These are phyloP conservation scores for Hypomecis punctinalis DNA, from an alignment of 2,888 invertebrate genomes.

Conservation along the genomic window DNA sequence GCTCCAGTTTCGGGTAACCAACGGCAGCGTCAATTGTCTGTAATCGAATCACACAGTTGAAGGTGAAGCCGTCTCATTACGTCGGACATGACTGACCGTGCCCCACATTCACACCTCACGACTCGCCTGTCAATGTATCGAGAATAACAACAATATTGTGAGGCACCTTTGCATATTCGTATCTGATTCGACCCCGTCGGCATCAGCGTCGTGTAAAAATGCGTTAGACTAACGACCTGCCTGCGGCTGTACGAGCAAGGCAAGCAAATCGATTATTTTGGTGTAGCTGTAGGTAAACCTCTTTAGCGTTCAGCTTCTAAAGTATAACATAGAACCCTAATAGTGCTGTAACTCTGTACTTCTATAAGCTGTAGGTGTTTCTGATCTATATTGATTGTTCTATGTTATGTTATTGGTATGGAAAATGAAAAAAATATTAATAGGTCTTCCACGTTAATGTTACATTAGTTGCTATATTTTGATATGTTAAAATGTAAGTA, in stretches of 20 bases:
- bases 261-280: slow-evolving; percentile 6
- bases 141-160: slow-evolving; percentile 21
- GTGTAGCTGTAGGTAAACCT: too few species aligned
- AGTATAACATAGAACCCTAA: too few species aligned
- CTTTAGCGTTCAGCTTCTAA: too few species aligned
- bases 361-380: too few species aligned
- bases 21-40: slow-evolving; percentile 19
- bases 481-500: too few species aligned
- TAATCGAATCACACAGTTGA: slow-evolving; percentile 30
- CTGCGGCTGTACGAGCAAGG: slow-evolving; percentile 26
- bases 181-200: slow-evolving; percentile 10
- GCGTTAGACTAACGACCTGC: slow-evolving; percentile 36
- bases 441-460: too few species aligned
- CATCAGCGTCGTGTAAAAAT: slow-evolving; percentile 11
- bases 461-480: too few species aligned
- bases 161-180: slow-evolving; percentile 14
- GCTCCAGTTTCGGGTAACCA: neutral
- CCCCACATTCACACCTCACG: slow-evolving; percentile 34
- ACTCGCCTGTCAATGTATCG: slow-evolving; percentile 20
- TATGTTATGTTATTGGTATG: too few species aligned
- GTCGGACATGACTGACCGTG: slow-evolving; percentile 36
- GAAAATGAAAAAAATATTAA: too few species aligned
- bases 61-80: slow-evolving; percentile 30
- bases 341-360: too few species aligned
- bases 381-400: too few species aligned